A percentile compares a stretch with the other conserved stretches of the same genome.
phyloP scores from a whole-genome alignment of 2,797 vertebrate genomes.

The Spea hammondii region DNA sequence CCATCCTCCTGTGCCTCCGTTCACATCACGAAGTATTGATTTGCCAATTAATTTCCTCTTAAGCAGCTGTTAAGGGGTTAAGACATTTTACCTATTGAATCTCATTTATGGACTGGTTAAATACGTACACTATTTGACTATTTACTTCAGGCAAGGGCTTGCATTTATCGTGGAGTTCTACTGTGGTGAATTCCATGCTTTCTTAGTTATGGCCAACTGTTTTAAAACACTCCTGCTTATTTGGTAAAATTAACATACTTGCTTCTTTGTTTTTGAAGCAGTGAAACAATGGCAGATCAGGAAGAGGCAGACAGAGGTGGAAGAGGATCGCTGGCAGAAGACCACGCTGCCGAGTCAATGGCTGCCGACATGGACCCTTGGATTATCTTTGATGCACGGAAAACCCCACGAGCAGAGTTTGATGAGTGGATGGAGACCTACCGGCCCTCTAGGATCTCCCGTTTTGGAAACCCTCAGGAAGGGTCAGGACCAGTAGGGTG shows the following conservation, averaged over 20 bases:
- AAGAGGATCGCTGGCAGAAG: constrained; percentile 67
- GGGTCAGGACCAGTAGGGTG: constrained; percentile 77
- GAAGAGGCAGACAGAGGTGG: constrained; percentile 57
- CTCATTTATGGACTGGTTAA: too few species aligned
- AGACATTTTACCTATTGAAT: too few species aligned
- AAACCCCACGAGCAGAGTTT: constrained; percentile 77
- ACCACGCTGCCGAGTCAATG: constrained; percentile 81
- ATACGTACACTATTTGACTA: too few species aligned
- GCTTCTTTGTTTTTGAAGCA: constrained; percentile 19
- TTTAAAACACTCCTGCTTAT: neutral
- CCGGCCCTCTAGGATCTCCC: constrained; percentile 78
- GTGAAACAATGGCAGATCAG: constrained; percentile 25
- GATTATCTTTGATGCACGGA: constrained; percentile 81
- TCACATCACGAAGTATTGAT: too few species aligned
- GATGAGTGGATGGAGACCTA: constrained; percentile 83
- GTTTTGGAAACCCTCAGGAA: constrained; percentile 69
- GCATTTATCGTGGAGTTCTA: too few species aligned
- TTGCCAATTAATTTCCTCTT: too few species aligned
- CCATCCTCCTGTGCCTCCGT: too few species aligned
- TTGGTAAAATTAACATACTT: neutral
- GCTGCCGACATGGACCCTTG: constrained; percentile 90
- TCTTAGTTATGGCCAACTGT: too few species aligned
- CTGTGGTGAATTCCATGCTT: too few species aligned
- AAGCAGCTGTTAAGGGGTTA: too few species aligned
- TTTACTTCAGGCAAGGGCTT: too few species aligned